These are phyloP conservation scores for Sylvia borin DNA, from an alignment of 2,797 vertebrate genomes.

Conservation along the genomic window DNA sequence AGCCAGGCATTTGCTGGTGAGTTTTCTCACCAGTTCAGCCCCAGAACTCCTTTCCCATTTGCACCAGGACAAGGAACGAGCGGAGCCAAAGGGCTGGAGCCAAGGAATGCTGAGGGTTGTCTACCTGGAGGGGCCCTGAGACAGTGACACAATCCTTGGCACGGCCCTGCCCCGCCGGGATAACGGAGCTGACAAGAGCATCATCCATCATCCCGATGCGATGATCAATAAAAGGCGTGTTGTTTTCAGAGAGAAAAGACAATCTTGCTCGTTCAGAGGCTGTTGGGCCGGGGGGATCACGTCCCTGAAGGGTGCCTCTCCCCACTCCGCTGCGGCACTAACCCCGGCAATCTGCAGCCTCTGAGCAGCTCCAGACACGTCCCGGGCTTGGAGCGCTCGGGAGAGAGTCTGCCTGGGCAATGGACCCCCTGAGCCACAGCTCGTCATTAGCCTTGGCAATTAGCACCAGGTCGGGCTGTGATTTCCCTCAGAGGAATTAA, in stretches of 20 bases:
- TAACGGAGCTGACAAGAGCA: neutral
- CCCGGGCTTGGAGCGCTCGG: neutral
- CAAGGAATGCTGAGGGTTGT: neutral
- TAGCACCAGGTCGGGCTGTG: neutral
- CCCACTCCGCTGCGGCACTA: neutral
- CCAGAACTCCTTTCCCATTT: neutral
- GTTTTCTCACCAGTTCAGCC: neutral
- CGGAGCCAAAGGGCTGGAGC: neutral
- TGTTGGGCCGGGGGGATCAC: neutral
- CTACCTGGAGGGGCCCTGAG: neutral
- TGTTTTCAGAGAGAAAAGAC: neutral
- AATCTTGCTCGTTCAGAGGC: neutral
- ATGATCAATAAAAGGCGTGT: neutral
- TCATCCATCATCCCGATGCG: conserved; percentile 7
- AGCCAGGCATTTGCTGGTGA: neutral
- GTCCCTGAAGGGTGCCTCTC: neutral
- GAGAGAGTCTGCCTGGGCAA: neutral
- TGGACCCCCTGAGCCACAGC: neutral
- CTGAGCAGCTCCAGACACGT: accelerated
- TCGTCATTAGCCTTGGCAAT: neutral
- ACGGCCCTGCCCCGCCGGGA: neutral
- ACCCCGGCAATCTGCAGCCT: neutral
- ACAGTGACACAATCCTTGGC: neutral
- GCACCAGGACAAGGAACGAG: neutral
- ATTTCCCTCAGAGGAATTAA: conserved; percentile 36